phyloP scores from a whole-genome alignment of 2,888 invertebrate genomes.

The Lapara coniferarum region DNA sequence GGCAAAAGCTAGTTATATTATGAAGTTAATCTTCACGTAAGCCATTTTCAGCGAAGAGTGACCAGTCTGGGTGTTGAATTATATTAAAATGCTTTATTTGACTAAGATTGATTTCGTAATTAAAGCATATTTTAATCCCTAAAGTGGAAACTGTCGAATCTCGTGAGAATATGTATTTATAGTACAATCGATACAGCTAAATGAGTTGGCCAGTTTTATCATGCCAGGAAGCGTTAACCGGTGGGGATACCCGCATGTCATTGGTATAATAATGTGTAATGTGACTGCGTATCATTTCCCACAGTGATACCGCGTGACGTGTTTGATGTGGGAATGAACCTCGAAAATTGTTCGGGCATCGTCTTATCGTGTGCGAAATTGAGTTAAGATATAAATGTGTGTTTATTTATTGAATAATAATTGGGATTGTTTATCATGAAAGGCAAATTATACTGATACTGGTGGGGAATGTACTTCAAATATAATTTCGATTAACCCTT shows the following conservation, averaged over 20 bases:
- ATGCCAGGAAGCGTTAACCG: slow-evolving; percentile 9
- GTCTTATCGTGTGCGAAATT: neutral
- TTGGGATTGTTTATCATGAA: too few species aligned
- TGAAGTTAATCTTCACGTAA: too few species aligned
- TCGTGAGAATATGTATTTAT: slow-evolving; percentile 5
- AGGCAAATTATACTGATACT: too few species aligned
- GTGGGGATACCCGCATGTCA: slow-evolving; percentile 19
- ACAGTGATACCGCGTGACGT: slow-evolving; percentile 17
- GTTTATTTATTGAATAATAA: neutral
- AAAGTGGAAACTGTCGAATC: neutral
- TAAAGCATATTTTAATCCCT: too few species aligned
- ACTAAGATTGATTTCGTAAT: too few species aligned
- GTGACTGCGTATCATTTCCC: slow-evolving; percentile 3
- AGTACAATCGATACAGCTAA: neutral
- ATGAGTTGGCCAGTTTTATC: slow-evolving; percentile 7
- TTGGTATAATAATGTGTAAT: slow-evolving; percentile 19
- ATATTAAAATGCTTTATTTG: too few species aligned
- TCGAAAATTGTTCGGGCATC: neutral
- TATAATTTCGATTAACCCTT: too few species aligned
- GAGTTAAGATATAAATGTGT: neutral
- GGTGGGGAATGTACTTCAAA: too few species aligned
- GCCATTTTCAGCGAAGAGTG: too few species aligned
- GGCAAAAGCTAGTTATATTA: too few species aligned
- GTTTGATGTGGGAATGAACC: neutral
- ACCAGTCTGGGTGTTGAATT: too few species aligned